Base-by-base conservation (phyloP, 2,888 invertebrate species). In the Platycheirus albimanus region DNA sequence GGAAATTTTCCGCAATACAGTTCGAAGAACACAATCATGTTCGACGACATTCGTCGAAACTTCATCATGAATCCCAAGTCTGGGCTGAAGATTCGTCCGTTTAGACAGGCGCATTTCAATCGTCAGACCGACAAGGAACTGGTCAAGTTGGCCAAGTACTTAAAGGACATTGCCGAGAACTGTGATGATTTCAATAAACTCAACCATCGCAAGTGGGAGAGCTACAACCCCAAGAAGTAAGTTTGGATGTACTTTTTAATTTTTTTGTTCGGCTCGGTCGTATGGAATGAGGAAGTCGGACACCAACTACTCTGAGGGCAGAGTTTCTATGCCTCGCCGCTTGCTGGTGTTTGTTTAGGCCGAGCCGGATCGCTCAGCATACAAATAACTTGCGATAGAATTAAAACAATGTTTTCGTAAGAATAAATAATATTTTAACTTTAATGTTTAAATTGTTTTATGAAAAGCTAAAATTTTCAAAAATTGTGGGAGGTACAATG, bases 11-110 rank as follows among this genome's bases (percentile, higher is more conserved):
- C 95, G 0, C 96, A 98, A 88, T 99, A 96, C 91, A 95, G 93
- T 54, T 92, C 95, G 0, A 96, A 95, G 88, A 99, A 99, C 90
- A 99, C 98, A 0, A 98, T 99, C 84, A 99, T 99, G 98, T 97
- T 99, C 87, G 99, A 99, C 88, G 99, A 99, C 88, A 96, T 98
- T 41, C 92, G 98, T 67, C 92, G 98, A 86, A 99, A 99, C 91
- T 99, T 99, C 88, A 93, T 98, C 41, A 98, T 99, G 98, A 99
- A 99, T 90, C 98, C 98, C 0, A 96, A 96, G 87, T 97, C 96
- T 77, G 99, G 99, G 0, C 92, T 99, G 0, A 95, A 95, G 90
- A 98, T 99, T 87, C 93, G 95, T 88, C 95, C 98, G 0, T 99
- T 98, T 89, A 93, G 96, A 4, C 96, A 98, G 88, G 98, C 98